phyloP scores from a whole-genome alignment of 1,140 invertebrate genomes.

The Psilanteris sp. region DNA sequence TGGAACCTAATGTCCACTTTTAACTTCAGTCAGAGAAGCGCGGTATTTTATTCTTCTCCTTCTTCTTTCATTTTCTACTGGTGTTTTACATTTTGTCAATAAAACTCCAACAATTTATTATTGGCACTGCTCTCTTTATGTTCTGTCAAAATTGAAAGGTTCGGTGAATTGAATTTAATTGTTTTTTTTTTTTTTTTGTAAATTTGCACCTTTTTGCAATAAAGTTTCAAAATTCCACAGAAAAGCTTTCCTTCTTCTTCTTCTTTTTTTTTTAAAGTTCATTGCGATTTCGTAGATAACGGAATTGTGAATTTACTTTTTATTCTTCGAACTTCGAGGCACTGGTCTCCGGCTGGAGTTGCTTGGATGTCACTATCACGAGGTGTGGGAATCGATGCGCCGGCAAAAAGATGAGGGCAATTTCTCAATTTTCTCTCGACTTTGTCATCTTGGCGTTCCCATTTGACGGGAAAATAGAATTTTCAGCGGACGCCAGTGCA shows the following conservation, averaged over 20 bases:
- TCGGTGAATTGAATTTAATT: no score
- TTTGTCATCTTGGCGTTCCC: constrained; percentile 80
- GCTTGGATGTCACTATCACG: constrained; percentile 58
- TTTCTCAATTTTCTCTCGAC: constrained; percentile 79
- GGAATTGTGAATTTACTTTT: constrained; percentile 76
- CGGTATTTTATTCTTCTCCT: no score
- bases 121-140: no score
- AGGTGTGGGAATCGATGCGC: constrained; percentile 2
- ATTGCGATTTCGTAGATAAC: constrained; percentile 62
- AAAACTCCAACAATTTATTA: no score
- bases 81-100: no score
- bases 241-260: constrained; percentile 1
- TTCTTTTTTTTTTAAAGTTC: no score
- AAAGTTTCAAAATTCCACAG: no score
- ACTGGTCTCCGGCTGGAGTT: constrained; percentile 61
- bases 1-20: neutral
- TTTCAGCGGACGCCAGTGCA: constrained; percentile 64
- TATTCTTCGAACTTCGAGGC: constrained; percentile 49
- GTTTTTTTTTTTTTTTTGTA: no score
- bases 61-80: no score
- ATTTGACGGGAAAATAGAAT: constrained; percentile 78
- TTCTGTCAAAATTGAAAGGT: no score
- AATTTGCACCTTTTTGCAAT: no score
- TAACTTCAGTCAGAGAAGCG: no score
- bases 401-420: constrained; percentile 70